phyloP scores from a whole-genome alignment of 1,140 invertebrate species.

The Pogonus chalceus region DNA sequence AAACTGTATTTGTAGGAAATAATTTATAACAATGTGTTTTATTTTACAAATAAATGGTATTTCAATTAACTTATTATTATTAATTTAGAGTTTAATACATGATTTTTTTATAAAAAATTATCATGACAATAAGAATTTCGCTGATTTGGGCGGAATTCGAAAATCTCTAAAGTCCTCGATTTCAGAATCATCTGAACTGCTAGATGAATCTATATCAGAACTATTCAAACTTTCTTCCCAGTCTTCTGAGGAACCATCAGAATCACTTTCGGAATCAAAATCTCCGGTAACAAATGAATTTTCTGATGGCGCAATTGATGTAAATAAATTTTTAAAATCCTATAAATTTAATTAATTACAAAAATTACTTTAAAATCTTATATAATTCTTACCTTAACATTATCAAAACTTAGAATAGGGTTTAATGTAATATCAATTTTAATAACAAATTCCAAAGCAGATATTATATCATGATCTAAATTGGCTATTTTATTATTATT shows the following conservation, averaged over 20 bases:
- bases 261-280: constrained; percentile 36
- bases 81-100: too few relatives aligned
- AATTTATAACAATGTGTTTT: too few relatives aligned
- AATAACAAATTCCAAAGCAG: constrained; percentile 31
- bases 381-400: constrained; percentile 15
- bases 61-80: too few relatives aligned
- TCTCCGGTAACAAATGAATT: not conserved
- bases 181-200: not conserved
- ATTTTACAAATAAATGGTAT: too few relatives aligned
- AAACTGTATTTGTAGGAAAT: too few relatives aligned
- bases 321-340: not conserved
- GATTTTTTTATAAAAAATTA: too few relatives aligned
- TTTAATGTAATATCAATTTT: constrained; percentile 42
- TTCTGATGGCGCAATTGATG: not conserved
- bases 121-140: not conserved
- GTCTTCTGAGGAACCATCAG: constrained; percentile 36
- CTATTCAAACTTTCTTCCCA: constrained; percentile 50
- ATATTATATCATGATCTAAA: constrained; percentile 29
- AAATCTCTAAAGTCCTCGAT: not conserved
- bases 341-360: not conserved
- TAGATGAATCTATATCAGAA: constrained; percentile 41
- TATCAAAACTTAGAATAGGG: constrained; percentile 32
- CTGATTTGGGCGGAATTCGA: not conserved
- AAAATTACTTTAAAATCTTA: not conserved
- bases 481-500: constrained; percentile 40